Conservation (phyloP, 2,113 vertebrate species). For the Microcebus griseorufus region DNA sequence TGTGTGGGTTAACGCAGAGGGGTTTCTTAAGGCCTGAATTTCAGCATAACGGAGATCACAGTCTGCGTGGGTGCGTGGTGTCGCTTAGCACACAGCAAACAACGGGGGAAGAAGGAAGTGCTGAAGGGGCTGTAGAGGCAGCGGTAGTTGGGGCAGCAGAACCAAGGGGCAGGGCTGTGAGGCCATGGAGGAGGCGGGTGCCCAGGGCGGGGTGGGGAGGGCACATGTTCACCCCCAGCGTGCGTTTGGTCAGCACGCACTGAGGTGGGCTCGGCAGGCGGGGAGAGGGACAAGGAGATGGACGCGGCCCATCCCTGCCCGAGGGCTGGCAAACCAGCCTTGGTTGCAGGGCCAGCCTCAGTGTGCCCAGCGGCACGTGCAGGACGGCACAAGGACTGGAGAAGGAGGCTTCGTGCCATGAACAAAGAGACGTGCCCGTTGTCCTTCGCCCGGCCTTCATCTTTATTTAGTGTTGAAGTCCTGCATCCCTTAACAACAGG, state of each 20-base stretch:
- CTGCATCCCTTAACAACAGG: background rate
- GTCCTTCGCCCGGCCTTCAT: background rate
- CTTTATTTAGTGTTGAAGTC: background rate
- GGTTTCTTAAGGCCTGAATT: background rate
- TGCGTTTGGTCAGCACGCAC: accelerated
- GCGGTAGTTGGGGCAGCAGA: background rate
- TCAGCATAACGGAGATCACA: background rate
- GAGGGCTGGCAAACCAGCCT: background rate
- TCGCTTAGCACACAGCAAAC: background rate
- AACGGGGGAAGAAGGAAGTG: background rate
- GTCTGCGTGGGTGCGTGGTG: background rate
- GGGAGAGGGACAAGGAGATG: background rate
- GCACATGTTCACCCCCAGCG: accelerated
- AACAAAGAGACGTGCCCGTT: background rate
- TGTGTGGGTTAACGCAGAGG: background rate
- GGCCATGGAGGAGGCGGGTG: background rate
- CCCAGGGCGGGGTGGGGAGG: accelerated
- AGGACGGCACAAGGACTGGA: too few relatives aligned
- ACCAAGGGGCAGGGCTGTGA: accelerated
- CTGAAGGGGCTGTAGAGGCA: background rate
- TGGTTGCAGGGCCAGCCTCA: background rate
- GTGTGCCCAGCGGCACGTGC: background rate
- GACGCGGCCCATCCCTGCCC: too few relatives aligned
- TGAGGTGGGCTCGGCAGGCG: background rate
- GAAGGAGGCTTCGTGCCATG: background rate